phyloP scores from a whole-genome alignment of 2,113 vertebrate genomes.

The human region GRCh38 chr9:83289501-83290000 shows the following conservation, averaged over 20 bases:
- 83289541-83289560: neutral
- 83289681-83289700: neutral
- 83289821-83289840: neutral
- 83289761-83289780: neutral
- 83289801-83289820: too few species aligned
- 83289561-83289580: neutral
- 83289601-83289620: neutral
- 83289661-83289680: neutral
- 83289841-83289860: neutral
- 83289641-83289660: neutral
- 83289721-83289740: neutral
- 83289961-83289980: neutral
- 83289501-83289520: neutral
- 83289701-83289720: neutral
- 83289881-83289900: slow-evolving; percentile 6
- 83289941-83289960: neutral
- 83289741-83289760: neutral
- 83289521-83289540: neutral
- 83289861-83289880: neutral
- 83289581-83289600: neutral
- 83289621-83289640: neutral
- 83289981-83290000: neutral
- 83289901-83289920: neutral
- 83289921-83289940: neutral
- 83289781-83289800: neutral